A percentile compares a stretch with the other conserved stretches of the same genome.
Conservation (phyloP, 2,113 vertebrate genomes). For the Prolemur simus region DNA sequence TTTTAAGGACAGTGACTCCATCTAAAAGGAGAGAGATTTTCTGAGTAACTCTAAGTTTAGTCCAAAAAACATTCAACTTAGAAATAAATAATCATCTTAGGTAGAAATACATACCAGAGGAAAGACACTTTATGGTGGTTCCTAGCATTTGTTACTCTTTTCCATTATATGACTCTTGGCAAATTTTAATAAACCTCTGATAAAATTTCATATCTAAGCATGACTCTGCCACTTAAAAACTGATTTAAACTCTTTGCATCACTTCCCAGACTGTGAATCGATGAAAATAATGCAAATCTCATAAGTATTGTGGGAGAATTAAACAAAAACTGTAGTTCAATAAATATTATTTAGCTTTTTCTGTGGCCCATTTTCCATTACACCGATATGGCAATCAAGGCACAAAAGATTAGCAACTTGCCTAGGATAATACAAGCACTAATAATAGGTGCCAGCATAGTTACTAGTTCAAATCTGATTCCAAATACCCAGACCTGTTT, state of each 20-base stretch:
- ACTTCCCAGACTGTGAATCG: background rate
- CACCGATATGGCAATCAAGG: background rate
- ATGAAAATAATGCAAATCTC: background rate
- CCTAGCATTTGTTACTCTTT: background rate
- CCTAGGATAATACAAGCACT: background rate
- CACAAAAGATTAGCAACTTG: background rate
- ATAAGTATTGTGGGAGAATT: background rate
- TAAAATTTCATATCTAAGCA: background rate
- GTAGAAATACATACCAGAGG: background rate
- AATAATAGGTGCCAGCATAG: background rate
- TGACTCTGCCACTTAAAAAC: background rate
- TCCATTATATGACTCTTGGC: background rate
- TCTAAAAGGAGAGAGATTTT: background rate
- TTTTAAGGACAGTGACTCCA: conserved; percentile 42
- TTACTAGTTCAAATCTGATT: background rate
- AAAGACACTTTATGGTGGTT: background rate
- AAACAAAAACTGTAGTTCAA: background rate
- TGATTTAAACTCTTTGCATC: background rate
- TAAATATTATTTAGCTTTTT: background rate
- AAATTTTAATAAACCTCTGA: background rate
- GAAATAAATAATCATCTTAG: background rate
- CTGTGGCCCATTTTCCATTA: background rate
- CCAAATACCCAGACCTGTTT: background rate
- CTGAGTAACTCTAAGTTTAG: conserved; percentile 3
- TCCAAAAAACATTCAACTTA: background rate